Percentiles rank a stretch among this genome's conserved stretches.
These are phyloP conservation scores for Peribatodes rhomboidaria DNA, from an alignment of 2,888 invertebrate species.

Conservation along the genomic window DNA sequence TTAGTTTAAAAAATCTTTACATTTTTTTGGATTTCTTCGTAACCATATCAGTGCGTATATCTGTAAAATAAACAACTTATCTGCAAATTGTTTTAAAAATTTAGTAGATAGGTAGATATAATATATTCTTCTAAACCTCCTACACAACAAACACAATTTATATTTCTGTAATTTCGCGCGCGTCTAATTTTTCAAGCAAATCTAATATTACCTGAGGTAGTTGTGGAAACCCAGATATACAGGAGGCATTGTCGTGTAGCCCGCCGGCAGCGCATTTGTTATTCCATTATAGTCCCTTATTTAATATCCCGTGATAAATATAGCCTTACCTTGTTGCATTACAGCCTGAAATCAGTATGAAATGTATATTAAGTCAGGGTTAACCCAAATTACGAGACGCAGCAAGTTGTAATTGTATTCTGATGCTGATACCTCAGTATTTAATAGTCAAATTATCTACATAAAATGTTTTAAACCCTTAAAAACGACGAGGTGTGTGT, in stretches of 20 bases:
- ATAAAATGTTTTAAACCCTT: too few species aligned
- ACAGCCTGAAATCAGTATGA: slow-evolving; percentile 16
- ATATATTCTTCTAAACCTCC: neutral
- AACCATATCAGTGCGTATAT: too few species aligned
- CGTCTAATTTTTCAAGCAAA: slow-evolving; percentile 35
- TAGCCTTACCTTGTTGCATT: slow-evolving; percentile 43
- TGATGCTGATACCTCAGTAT: too few species aligned
- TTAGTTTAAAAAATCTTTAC: too few species aligned
- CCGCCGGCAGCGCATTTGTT: slow-evolving; percentile 71
- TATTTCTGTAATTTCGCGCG: slow-evolving; percentile 6
- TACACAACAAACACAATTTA: neutral
- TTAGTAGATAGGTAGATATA: too few species aligned
- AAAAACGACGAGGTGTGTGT: too few species aligned
- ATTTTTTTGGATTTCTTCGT: too few species aligned
- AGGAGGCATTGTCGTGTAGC: slow-evolving; percentile 57
- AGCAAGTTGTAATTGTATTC: too few species aligned
- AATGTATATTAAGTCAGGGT: neutral
- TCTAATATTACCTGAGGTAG: slow-evolving; percentile 35
- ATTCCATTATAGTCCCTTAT: slow-evolving; percentile 77
- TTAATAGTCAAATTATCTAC: too few species aligned
- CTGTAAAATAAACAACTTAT: too few species aligned
- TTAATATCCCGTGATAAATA: slow-evolving; percentile 77
- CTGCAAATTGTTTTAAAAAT: too few species aligned
- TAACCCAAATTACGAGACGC: neutral
- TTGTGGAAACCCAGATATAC: slow-evolving; percentile 36